Base-by-base conservation (phyloP, 1,140 invertebrate species). In the Microvelia longipes region DNA sequence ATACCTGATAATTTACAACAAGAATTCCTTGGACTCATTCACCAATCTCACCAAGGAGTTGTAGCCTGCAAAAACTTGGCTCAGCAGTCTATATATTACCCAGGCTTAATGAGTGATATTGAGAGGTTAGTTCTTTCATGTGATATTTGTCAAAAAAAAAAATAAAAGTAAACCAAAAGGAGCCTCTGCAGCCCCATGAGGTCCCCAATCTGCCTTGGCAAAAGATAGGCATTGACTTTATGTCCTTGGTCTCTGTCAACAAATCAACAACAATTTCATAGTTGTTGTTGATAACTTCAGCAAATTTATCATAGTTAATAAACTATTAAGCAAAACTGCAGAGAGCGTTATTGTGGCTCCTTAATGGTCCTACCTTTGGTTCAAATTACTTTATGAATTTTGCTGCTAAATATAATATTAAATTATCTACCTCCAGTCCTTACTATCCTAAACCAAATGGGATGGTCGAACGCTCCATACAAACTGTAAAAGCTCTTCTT, bases 11-110 rank as follows among this genome's bases (percentile, higher is more conserved):
- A 66, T 63, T 68, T 79, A 66, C 67, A 78, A 71, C 68, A 73
- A 67, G 71, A 76, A 63, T 79, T 81, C 66, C 73, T 81, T 50
- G 66, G 75, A 24, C 70, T 73, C 30, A 70, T 82, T 65, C 81
- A 83, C 74, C 75, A 78, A 70, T 73, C 75, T 26, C 82, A 84
- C 74, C 35, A 81, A 67, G 82, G 82, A 0, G 75, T 78, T 69
- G 78, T 78, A 66, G 79, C 79, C 72, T 77, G 74, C 68, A 76
- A 77, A 71, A 68, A 70, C 28, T 71, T 74, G 69, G 79, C 81
- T 28, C 74, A 76, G 71, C 74, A 80, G 69, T 71, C 76, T 61
- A 73, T 83, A 61, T 82, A 75, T 73, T 82, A 79, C 78, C 80
- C 80, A 26, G 73, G 73, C n/a, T 80, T 83, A 70, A 74, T 74